Percentiles rank a stretch among this genome's conserved stretches.
phyloP scores from a whole-genome alignment of 2,797 vertebrate species.

The Danio albolineatus region DNA sequence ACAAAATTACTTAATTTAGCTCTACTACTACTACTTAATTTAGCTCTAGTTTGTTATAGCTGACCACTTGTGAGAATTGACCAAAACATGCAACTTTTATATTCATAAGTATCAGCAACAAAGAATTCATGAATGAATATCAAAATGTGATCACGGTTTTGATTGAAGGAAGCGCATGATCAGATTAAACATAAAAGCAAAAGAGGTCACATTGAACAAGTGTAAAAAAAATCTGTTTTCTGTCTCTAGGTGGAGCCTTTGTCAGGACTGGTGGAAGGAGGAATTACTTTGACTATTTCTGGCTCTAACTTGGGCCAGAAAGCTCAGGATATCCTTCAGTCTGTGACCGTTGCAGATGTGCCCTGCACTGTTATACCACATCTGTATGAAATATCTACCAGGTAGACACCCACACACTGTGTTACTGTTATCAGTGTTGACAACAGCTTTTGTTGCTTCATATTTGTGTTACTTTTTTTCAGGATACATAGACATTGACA shows the following conservation, averaged over 20 bases:
- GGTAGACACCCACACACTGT: constrained; percentile 73
- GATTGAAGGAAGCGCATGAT: neutral
- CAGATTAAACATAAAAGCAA: neutral
- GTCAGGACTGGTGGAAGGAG: constrained; percentile 90
- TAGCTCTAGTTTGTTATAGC: neutral
- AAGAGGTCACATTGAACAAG: neutral
- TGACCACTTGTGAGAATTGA: neutral
- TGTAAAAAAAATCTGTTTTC: neutral
- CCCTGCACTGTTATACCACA: constrained; percentile 84
- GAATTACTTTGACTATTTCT: constrained; percentile 89
- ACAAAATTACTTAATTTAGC: neutral
- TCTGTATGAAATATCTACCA: constrained; percentile 94
- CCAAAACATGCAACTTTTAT: neutral
- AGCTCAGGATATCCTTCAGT: constrained; percentile 88
- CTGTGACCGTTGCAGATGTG: constrained; percentile 88
- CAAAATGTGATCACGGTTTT: neutral
- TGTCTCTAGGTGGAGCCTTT: constrained; percentile 88
- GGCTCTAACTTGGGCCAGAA: constrained; percentile 97
- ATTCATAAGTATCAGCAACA: neutral
- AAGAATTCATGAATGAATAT: neutral
- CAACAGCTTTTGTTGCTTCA: neutral
- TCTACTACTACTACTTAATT: neutral
- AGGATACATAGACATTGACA: too few species aligned
- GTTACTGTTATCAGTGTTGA: neutral
- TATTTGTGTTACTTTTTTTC: neutral